A percentile compares a stretch with the other conserved stretches of the same genome.
These are phyloP conservation scores for Crambe crambe DNA, from an alignment of 37 sponge, comb jelly and placozoan species.

Conservation along the genomic window DNA sequence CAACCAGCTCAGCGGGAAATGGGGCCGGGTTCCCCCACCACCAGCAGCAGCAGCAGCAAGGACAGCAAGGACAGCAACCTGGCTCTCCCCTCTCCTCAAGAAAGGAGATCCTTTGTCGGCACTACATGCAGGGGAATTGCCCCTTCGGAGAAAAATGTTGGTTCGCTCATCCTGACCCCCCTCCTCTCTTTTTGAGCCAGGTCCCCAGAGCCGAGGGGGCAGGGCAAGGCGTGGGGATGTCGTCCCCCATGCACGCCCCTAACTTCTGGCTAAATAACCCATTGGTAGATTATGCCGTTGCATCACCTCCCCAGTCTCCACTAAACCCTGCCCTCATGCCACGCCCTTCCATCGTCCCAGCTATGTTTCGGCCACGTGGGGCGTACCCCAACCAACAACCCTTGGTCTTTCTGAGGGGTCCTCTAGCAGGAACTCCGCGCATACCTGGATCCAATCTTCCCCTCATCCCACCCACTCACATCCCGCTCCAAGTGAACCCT, in stretches of 20 bases:
- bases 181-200: not conserved
- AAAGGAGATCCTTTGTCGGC: constrained; percentile 57
- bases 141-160: constrained; percentile 78
- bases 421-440: not conserved
- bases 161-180: constrained; percentile 70
- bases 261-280: constrained; percentile 17
- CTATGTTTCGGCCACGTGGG: not conserved
- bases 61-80: not conserved
- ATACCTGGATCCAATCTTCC: constrained; percentile 14
- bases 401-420: constrained; percentile 13
- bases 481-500: constrained; percentile 27
- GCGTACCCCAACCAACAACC: constrained; percentile 19
- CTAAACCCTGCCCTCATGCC: not conserved
- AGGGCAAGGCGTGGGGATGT: not conserved
- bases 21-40: not conserved
- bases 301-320: constrained; percentile 51
- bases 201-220: not conserved
- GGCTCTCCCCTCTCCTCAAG: constrained; percentile 1
- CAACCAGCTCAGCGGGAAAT: not conserved
- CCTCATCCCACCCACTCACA: not conserved
- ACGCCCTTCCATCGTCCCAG: constrained; percentile 2
- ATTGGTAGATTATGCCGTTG: not conserved
- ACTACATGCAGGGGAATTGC: constrained; percentile 57
- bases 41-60: not conserved
- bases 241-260: constrained; percentile 5